Evolutionary conservation across 1,140 invertebrate genomes (phyloP).

Genomic region (Manduca sexta): DNA sequence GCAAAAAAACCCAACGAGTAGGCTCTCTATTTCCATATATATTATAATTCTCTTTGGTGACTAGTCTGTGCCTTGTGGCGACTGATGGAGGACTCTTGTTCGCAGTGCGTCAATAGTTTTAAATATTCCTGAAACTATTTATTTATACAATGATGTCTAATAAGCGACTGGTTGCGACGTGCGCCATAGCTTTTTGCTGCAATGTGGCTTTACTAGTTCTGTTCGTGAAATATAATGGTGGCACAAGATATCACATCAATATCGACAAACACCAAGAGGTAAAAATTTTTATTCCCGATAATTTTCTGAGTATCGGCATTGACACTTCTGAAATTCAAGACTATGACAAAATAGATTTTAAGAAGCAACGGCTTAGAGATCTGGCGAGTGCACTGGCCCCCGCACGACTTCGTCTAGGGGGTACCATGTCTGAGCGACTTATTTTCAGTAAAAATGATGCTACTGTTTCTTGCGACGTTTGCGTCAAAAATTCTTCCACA

Average conservation of each 20-base stretch:
- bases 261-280: slow-evolving; percentile 45
- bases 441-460: slow-evolving; percentile 69
- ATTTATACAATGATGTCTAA: slow-evolving; percentile 58
- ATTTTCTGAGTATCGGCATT: slow-evolving; percentile 65
- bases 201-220: slow-evolving; percentile 45
- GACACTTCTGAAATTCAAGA: slow-evolving; percentile 58
- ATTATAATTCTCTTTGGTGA: too few species aligned
- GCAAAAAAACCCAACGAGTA: too few species aligned
- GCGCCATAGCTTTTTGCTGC: slow-evolving; percentile 45
- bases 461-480: slow-evolving; percentile 38
- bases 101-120: too few species aligned
- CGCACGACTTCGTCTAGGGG: slow-evolving; percentile 77
- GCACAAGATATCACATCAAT: slow-evolving; percentile 46
- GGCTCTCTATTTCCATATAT: too few species aligned
- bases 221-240: slow-evolving; percentile 51
- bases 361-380: slow-evolving; percentile 65
- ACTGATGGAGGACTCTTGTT: slow-evolving; percentile 2
- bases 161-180: slow-evolving; percentile 47
- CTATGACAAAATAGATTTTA: slow-evolving; percentile 47
- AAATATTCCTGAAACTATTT: too few species aligned
- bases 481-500: slow-evolving; percentile 24
- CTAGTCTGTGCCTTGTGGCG: neutral
- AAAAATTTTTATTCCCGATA: slow-evolving; percentile 33
- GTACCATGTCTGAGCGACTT: slow-evolving; percentile 79
- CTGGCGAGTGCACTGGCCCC: slow-evolving; percentile 75